Evolutionary conservation across 30 jellyfish, hydroid and myxozoan genomes (phyloP), one percentile per base, ranked within the genome.

Genomic region (Morbakka virulenta): DNA sequence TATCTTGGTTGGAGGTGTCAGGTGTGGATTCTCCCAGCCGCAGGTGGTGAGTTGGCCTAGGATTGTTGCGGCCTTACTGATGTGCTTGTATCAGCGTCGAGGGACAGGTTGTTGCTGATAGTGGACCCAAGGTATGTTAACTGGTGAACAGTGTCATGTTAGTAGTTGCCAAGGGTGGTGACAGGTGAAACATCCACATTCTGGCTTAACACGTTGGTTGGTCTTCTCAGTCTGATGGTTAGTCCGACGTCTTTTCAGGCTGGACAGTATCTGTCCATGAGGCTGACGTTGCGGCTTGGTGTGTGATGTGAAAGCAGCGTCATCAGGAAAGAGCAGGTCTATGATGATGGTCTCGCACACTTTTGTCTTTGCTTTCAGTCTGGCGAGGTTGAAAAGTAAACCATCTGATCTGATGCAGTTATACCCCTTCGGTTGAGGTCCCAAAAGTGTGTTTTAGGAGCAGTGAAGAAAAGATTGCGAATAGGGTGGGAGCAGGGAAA

Each of bases 401-500:
- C 67, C 52, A 31, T 67, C 79, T 28, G 41, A 50, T 48, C 67
- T 32, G 14, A 25, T 6, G 41, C 52, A 50, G 1, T 28, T n/a
- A 4, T 31, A 2, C 33, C 23, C 79, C 57, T 9, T 41, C 57
- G 17, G 57, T 41, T 9, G 57, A 17, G 57, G 57, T 41, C 57
- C 57, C 57, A 41, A 41, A 41, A 9, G 57, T 17, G 17, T 17
- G 57, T 41, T 41, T 17, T 41, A 41, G 9, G 57, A 41, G 57
- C 57, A 41, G 13, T 9, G 57, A 41, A 17, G 17, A 41, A 41
- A 41, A 41, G 57, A 67, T 67, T 53, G 34, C 52, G 67, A 67
- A 29, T 34, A 67, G 26, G 2, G n/a, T 67, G 24, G 25, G 79
- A 27, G 79, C 68, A 24, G 33, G 79, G 79, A 64, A 4, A 50